These are phyloP conservation scores for Lepidurus apus DNA, from an alignment of 1,140 invertebrate species.

Conservation along the genomic window DNA sequence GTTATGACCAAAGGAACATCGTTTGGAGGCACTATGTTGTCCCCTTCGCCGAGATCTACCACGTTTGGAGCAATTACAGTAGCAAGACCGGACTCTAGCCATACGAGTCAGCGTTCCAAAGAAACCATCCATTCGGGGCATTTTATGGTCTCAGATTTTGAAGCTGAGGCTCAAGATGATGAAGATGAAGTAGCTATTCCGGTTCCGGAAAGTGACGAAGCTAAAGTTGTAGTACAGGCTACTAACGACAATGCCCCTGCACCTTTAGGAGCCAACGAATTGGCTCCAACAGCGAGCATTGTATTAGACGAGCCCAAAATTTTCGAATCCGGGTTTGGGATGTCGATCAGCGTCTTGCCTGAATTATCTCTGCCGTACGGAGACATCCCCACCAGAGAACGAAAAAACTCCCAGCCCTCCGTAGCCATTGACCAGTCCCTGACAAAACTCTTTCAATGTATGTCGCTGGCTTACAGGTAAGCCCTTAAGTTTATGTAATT, in stretches of 20 bases:
- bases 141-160: slow-evolving; percentile 96
- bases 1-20: slow-evolving; percentile 4
- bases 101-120: slow-evolving; percentile 37
- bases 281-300: slow-evolving; percentile 14
- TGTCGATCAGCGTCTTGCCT: not conserved
- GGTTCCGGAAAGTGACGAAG: slow-evolving; percentile 58
- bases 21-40: not conserved
- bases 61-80: not conserved
- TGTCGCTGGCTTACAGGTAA: slow-evolving; percentile 94
- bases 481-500: too few species aligned
- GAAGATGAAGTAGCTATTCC: slow-evolving; percentile 68
- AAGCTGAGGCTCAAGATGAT: slow-evolving; percentile 83
- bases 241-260: slow-evolving; percentile 12
- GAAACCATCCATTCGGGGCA: slow-evolving; percentile 94
- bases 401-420: not conserved
- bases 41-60: not conserved
- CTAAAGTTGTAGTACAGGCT: slow-evolving; percentile 26
- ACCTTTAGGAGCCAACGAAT: slow-evolving; percentile 21
- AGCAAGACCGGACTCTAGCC: not conserved
- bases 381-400: slow-evolving; percentile 26
- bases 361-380: slow-evolving; percentile 30
- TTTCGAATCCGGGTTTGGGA: slow-evolving; percentile 37
- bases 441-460: slow-evolving; percentile 91
- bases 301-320: slow-evolving; percentile 33
- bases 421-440: slow-evolving; percentile 86